Conservation (phyloP, 2,797 vertebrate species). For the Amazonetta brasiliensis region DNA sequence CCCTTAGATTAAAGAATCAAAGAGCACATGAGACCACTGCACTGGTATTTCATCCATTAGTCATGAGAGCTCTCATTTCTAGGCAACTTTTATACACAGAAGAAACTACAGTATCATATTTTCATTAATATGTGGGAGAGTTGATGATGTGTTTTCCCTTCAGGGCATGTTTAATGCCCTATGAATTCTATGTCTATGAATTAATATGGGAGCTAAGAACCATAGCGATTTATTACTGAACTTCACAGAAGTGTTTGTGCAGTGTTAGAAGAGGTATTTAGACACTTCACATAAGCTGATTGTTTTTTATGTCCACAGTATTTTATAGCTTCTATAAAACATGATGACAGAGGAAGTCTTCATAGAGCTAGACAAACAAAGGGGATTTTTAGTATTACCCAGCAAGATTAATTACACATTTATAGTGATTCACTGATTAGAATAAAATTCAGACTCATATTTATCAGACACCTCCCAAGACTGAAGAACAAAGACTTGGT, state of each 20-base stretch:
- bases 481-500: neutral
- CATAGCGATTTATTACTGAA: neutral
- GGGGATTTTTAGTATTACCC: neutral
- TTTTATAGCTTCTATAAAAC: neutral
- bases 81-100: neutral
- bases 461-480: neutral
- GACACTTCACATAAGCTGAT: neutral
- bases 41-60: neutral
- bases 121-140: neutral
- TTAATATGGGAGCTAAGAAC: neutral
- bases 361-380: neutral
- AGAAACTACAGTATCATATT: neutral
- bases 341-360: neutral
- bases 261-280: neutral
- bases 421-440: conserved; percentile 17
- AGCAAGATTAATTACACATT: neutral
- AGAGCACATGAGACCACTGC: neutral
- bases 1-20: neutral
- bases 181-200: neutral
- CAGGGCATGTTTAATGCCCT: neutral
- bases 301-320: neutral
- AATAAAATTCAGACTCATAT: conserved; percentile 36
- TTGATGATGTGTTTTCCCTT: neutral
- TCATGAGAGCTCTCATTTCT: neutral
- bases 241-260: neutral